Percentiles rank a stretch among this genome's conserved stretches.
phyloP scores from a whole-genome alignment of 2,888 invertebrate species.

The Lasius platythorax region DNA sequence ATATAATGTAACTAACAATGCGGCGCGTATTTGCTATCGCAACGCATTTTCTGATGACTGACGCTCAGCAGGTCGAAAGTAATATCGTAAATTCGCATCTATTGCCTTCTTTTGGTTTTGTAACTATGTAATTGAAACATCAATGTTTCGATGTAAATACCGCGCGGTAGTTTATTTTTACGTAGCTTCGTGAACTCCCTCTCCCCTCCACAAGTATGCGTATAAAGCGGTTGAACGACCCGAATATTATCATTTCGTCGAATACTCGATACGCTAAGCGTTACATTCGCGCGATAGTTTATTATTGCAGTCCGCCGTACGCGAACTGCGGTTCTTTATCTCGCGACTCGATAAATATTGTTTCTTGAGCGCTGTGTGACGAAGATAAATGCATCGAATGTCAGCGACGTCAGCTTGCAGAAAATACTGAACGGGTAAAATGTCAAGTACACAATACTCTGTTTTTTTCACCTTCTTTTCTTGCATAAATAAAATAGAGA shows the following conservation, averaged over 20 bases:
- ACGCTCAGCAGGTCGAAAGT: not conserved
- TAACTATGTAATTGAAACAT: slow-evolving; percentile 1
- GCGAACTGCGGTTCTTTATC: slow-evolving; percentile 51
- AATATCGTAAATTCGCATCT: not conserved
- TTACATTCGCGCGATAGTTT: slow-evolving; percentile 53
- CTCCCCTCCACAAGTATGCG: not conserved
- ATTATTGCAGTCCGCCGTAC: slow-evolving; percentile 47
- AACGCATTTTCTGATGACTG: not conserved
- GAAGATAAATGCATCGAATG: slow-evolving; percentile 57
- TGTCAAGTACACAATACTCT: slow-evolving; percentile 20
- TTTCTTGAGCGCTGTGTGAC: slow-evolving; percentile 48
- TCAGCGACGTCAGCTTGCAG: slow-evolving; percentile 41
- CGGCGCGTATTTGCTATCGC: not conserved
- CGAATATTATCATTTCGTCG: slow-evolving; percentile 55
- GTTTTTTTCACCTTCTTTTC: slow-evolving; percentile 8
- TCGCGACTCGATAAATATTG: slow-evolving; percentile 56
- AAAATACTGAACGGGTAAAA: slow-evolving; percentile 39
- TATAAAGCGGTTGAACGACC: slow-evolving; percentile 55
- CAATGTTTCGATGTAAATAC: not conserved
- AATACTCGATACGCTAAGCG: slow-evolving; percentile 50
- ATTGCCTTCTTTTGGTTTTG: not conserved
- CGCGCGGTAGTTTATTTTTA: not conserved
- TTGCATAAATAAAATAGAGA: slow-evolving; percentile 21
- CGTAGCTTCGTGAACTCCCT: slow-evolving; percentile 6
- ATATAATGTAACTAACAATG: not conserved